These are phyloP conservation scores for Sympetrum striolatum DNA, from an alignment of 2,888 invertebrate species.

Conservation along the genomic window DNA sequence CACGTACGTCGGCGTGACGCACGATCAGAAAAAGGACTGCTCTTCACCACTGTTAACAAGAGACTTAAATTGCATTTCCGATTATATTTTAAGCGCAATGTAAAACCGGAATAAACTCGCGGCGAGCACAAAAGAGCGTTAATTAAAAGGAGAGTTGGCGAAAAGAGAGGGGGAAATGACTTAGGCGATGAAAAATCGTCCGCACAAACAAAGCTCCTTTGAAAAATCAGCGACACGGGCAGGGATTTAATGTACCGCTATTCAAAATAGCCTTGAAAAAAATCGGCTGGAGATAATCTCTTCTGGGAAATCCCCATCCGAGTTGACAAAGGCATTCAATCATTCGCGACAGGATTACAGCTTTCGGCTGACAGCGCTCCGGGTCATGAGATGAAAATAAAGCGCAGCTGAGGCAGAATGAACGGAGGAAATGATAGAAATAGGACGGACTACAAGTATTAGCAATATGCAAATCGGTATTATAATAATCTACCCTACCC, in stretches of 20 bases:
- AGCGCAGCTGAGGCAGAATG: neutral
- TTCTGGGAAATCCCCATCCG: neutral
- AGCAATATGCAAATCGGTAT: no score
- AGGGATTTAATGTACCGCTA: neutral
- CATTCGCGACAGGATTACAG: neutral
- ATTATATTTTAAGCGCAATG: neutral
- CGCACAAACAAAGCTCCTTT: neutral
- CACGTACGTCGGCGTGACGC: no score
- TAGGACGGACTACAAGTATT: neutral
- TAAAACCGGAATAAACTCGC: neutral
- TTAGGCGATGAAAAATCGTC: neutral
- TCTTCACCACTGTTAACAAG: neutral
- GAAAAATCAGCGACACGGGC: neutral
- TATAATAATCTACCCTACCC: no score
- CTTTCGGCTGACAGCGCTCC: neutral
- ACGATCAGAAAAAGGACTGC: no score
- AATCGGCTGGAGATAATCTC: neutral
- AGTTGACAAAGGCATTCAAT: neutral
- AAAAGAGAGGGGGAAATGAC: neutral
- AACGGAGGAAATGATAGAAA: neutral
- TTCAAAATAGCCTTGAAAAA: neutral
- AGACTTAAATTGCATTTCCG: neutral
- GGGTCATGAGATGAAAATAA: neutral
- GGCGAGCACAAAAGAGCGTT: neutral
- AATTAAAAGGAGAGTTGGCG: neutral